Base-by-base conservation (phyloP, 2,888 invertebrate genomes). In the Mythimna vitellina region DNA sequence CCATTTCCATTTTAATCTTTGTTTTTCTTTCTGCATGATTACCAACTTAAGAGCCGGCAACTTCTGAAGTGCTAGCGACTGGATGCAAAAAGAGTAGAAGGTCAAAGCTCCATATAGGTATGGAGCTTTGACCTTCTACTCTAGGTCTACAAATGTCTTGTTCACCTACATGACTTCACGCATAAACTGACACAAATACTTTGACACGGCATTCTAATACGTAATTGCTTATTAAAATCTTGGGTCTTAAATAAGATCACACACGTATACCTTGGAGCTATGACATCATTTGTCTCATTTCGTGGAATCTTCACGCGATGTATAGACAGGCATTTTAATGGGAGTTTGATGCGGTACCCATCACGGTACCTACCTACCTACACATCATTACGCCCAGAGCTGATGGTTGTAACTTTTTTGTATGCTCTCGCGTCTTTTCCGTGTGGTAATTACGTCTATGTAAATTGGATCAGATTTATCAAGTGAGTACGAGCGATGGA, bases 401-500 rank as follows among this genome's bases (percentile, higher is more conserved):
- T 79, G 83, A 82, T 76, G 66, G 80, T 64, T 78, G 69, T 72
- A 77, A 65, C 65, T 82, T 83, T 85, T 85, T 85, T 86, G 76
- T 85, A 76, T 29, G 53, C 56, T 56, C 76, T 79, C 76, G 68
- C 76, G 63, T 75, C 74, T 85, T 82, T 84, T 89, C 86, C 89
- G 85, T 88, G 87, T 88, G 86, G 92, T 94, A 94, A 95, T 95
- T 94, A 93, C 90, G 84, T 86, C 85, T 90, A 94, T 93, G 92
- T 94, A 94, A 95, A 95, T 94, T 93, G 92, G 92, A 92, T 91
- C 92, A 90, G 89, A 94, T 94, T 93, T 93, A 94, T 94, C 93
- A 94, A 90, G 86, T 76, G 81, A 82, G 82, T 87, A 87, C 89
- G 87, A 89, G 86, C 79, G 49, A 81, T 85, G 91, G 91, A 92